Evolutionary conservation across 2,888 invertebrate species (phyloP), one percentile per base, ranked within the genome.

Genomic region (Panopea generosa): DNA sequence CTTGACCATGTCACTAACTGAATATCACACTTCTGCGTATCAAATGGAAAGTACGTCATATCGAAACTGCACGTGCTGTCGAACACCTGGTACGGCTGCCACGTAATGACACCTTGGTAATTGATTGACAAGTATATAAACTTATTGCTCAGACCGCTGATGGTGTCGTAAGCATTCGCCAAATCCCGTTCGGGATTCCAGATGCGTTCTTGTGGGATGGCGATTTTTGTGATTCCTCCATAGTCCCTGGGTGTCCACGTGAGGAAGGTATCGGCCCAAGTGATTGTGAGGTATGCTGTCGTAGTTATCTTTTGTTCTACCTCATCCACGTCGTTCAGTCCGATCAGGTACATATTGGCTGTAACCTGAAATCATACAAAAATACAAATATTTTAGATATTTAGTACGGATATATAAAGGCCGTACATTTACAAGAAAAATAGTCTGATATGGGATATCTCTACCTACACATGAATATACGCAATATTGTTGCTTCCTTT

Each of bases 151-250:
- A 81, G 69, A 11, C 81, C 81, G 26, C 60, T 43, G 4, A 81
- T 69, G 2, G 77, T 72, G 27, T 77, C 77, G 38, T 61, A 72
- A 14, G 81, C 81, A 53, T 81, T 81, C 14, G 77, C 71, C 2
- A 81, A 52, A 18, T 77, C 81, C 4, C 77, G 61, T 29, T 85
- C 85, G 1, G 85, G 85, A 63, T 82, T 85, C 85, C 85, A 85
- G 9, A 84, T 59, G 3, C 62, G 60, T 16, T 74, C 50, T 52
- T 84, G 83, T 18, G n/a, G 77, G 70, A 1, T 18, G 16, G 74
- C 63, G 9, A 84, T 62, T 22, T 68, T 62, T 0, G 65, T 49
- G 24, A 84, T 72, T 49, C 65, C 60, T 4, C 76, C 80, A 33
- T 79, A 72, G 9, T 61, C 52, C 9, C 67, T n/a, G 1, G 77